These are phyloP conservation scores for Neomonachus schauinslandi DNA, from an alignment of 2,113 vertebrate species.

Conservation along the genomic window DNA sequence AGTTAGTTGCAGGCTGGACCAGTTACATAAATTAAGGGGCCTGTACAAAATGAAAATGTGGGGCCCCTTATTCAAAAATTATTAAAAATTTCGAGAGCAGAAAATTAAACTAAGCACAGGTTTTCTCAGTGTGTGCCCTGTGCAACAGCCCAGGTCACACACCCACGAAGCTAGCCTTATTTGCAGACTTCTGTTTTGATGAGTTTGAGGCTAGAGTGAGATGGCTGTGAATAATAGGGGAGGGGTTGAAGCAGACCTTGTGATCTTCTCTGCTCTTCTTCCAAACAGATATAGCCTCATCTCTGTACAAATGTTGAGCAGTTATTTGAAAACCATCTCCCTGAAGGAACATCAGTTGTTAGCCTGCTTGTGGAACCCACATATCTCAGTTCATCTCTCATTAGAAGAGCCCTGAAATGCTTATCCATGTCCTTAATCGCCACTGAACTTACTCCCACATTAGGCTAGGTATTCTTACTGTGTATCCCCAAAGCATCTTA, in stretches of 20 bases:
- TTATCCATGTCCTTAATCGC: background rate
- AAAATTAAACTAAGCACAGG: background rate
- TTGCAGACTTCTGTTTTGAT: background rate
- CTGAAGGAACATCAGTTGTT: background rate
- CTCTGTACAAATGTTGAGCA: background rate
- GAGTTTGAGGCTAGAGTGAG: background rate
- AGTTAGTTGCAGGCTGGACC: background rate
- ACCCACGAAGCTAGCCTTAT: background rate
- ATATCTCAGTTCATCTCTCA: background rate
- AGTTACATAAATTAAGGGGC: background rate
- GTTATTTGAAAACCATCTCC: background rate
- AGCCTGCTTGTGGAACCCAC: background rate
- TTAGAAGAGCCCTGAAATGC: background rate
- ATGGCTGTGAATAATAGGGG: background rate
- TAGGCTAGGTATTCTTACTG: background rate
- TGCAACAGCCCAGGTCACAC: background rate
- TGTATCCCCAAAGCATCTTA: background rate
- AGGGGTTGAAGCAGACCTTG: background rate
- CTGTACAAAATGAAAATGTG: background rate
- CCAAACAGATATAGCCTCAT: background rate
- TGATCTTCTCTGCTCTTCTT: background rate
- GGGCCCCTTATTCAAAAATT: background rate
- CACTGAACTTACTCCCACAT: background rate
- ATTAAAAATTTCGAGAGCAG: background rate
- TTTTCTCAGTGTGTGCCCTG: background rate